Conservation (phyloP, 2,113 vertebrate genomes). For the Pogona vitticeps region DNA sequence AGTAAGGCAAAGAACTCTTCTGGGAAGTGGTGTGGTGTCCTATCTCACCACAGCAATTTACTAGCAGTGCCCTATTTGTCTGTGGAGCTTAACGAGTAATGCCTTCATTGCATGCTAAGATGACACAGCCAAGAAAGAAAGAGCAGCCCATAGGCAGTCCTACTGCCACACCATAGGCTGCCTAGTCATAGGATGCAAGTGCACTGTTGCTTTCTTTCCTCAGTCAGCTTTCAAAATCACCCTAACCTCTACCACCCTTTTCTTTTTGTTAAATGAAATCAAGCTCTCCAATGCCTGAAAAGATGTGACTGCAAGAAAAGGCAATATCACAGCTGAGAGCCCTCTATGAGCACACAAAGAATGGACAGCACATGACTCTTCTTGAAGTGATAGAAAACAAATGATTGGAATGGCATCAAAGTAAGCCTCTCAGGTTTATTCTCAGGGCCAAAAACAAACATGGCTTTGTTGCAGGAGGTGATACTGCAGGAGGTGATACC, state of each 20-base stretch:
- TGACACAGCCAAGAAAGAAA: background rate
- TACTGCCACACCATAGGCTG: background rate
- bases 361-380: background rate
- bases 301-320: background rate
- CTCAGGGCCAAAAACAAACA: background rate
- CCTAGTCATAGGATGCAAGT: background rate
- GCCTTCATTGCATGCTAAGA: background rate
- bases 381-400: background rate
- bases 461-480: background rate
- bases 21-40: background rate
- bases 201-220: background rate
- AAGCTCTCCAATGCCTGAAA: background rate
- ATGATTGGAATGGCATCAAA: background rate
- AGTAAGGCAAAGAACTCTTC: conserved; percentile 1
- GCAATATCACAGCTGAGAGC: background rate
- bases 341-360: too few relatives aligned
- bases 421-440: background rate
- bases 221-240: background rate
- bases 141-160: background rate
- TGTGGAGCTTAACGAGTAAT: background rate
- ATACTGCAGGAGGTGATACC: background rate
- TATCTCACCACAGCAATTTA: background rate
- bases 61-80: background rate
- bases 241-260: background rate
- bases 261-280: too few relatives aligned